Conservation (phyloP, 2,888 invertebrate species). For the Bombylius major region DNA sequence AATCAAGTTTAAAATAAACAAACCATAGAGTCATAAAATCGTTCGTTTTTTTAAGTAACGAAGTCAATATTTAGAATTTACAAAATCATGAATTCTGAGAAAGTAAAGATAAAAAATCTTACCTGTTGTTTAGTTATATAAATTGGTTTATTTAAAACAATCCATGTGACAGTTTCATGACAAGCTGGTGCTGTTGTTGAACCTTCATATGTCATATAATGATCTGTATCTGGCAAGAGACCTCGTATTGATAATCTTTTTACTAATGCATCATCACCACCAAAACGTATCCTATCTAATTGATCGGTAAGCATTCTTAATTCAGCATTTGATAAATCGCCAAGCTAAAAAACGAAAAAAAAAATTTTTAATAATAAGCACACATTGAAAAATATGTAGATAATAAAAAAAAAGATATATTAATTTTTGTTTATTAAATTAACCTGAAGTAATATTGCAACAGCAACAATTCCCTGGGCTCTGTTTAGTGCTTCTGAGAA, state of each 20-base stretch:
- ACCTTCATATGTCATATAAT: constrained; percentile 98
- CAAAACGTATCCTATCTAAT: constrained; percentile 81
- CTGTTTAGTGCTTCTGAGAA: constrained; percentile 88
- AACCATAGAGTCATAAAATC: too few relatives aligned
- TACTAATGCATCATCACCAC: constrained; percentile 76
- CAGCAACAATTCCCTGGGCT: constrained; percentile 90
- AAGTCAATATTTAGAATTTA: too few relatives aligned
- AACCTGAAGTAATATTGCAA: constrained; percentile 91
- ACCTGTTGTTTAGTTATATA: constrained; percentile 97
- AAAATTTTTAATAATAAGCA: not conserved
- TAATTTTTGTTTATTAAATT: constrained; percentile 10
- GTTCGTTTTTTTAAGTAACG: too few relatives aligned
- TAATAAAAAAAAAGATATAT: not conserved
- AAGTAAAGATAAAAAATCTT: constrained; percentile 18
- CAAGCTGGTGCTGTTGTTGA: constrained; percentile 95
- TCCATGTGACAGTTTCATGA: constrained; percentile 97
- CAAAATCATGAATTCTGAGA: too few relatives aligned
- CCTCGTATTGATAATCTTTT: constrained; percentile 76
- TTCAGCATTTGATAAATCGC: constrained; percentile 84
- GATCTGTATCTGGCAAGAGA: constrained; percentile 82
- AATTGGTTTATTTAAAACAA: constrained; percentile 95
- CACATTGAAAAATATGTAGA: not conserved
- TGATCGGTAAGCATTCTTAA: constrained; percentile 83
- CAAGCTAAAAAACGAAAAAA: constrained; percentile 53
- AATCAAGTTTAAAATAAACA: too few relatives aligned